Evolutionary conservation across 1,140 invertebrate genomes (phyloP).

Genomic region (Sycophaga agraensis): DNA sequence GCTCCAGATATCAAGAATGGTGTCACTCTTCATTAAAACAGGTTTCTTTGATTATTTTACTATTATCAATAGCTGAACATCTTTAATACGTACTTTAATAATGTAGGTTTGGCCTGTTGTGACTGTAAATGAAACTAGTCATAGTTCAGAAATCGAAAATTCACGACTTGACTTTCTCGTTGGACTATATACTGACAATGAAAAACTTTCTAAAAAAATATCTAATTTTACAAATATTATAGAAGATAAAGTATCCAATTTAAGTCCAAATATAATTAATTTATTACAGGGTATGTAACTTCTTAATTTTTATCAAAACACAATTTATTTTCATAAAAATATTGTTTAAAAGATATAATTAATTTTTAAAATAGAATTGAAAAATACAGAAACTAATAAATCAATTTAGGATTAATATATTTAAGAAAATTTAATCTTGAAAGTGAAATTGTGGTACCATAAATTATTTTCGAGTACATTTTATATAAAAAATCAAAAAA

Average conservation of each 20-base stretch:
- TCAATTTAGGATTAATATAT: too few relatives aligned
- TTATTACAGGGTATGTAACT: slow-evolving; percentile 41
- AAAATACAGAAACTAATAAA: too few relatives aligned
- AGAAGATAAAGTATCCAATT: slow-evolving; percentile 48
- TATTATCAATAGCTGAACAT: neutral
- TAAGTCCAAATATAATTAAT: slow-evolving; percentile 35
- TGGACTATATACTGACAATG: slow-evolving; percentile 55
- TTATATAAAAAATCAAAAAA: too few relatives aligned
- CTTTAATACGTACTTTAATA: neutral
- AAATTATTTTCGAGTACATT: too few relatives aligned
- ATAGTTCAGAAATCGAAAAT: slow-evolving; percentile 35
- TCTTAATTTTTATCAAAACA: neutral
- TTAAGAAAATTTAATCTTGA: neutral
- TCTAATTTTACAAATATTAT: slow-evolving; percentile 54
- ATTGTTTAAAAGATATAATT: neutral
- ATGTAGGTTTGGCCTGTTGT: slow-evolving; percentile 38
- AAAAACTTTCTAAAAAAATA: slow-evolving; percentile 52
- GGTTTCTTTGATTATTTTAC: slow-evolving; percentile 28
- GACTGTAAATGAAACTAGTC: slow-evolving; percentile 38
- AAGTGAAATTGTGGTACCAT: too few relatives aligned
- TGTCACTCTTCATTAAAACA: slow-evolving; percentile 55
- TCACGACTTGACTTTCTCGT: slow-evolving; percentile 52
- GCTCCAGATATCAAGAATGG: slow-evolving; percentile 77
- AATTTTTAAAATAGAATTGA: too few relatives aligned
- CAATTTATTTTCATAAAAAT: neutral